Evolutionary conservation across 2,797 vertebrate species (phyloP).

Genomic region (Sebastes cheni): DNA sequence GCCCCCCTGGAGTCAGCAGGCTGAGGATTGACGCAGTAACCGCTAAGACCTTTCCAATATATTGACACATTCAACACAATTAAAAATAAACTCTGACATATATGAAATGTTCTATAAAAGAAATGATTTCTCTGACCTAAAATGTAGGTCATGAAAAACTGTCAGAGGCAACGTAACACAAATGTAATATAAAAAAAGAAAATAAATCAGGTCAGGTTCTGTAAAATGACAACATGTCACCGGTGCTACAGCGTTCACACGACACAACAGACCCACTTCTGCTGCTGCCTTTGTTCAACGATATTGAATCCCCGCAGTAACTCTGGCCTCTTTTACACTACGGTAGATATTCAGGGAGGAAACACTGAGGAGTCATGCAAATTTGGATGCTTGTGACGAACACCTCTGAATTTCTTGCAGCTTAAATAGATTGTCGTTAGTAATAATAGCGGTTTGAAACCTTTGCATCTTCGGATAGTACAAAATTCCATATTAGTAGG

Average conservation of each 20-base stretch:
- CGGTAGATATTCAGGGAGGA: background rate
- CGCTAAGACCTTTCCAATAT: background rate
- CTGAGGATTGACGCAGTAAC: conserved; percentile 50
- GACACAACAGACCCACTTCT: conserved; percentile 59
- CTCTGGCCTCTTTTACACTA: conserved; percentile 28
- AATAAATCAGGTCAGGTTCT: conserved; percentile 39
- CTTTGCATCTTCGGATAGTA: background rate
- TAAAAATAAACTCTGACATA: background rate
- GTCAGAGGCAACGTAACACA: conserved; percentile 44
- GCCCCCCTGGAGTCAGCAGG: conserved; percentile 34
- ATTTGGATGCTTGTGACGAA: background rate
- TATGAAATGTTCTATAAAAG: background rate
- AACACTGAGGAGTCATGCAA: background rate
- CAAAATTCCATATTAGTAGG: background rate
- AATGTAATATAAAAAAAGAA: conserved; percentile 32
- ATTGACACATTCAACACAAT: background rate
- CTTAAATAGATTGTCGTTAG: background rate
- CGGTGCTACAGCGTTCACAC: conserved; percentile 42
- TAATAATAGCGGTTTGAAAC: background rate
- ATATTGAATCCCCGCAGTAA: conserved; percentile 43
- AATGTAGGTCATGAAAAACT: conserved; percentile 64
- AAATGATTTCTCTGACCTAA: conserved; percentile 41
- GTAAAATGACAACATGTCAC: conserved; percentile 69
- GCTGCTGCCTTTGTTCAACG: conserved; percentile 49
- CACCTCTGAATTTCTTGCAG: background rate